A percentile compares a stretch with the other conserved stretches of the same genome.
Evolutionary conservation across 1,140 invertebrate species (phyloP).

Genomic region (Galleria mellonella): DNA sequence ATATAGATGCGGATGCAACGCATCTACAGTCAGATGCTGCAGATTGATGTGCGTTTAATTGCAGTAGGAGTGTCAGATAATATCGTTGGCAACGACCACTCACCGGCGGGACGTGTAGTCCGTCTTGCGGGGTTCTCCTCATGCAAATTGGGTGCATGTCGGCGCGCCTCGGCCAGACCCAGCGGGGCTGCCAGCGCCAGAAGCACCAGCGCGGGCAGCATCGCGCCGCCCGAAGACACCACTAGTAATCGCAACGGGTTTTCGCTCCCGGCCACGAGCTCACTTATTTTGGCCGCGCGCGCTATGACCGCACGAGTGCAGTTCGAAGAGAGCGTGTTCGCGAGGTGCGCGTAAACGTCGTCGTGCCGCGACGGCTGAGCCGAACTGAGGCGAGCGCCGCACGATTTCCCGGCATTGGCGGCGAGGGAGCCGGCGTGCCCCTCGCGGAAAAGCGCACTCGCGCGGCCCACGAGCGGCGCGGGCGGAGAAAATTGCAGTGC

Average conservation of each 20-base stretch:
- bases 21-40: conserved; percentile 6
- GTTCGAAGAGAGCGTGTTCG: conserved; percentile 33
- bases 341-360: conserved; percentile 48
- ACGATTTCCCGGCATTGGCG: conserved; percentile 58
- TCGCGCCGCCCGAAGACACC: conserved; percentile 34
- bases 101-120: conserved; percentile 59
- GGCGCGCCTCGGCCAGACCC: conserved; percentile 40
- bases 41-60: conserved; percentile 27
- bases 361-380: conserved; percentile 48
- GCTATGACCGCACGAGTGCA: conserved; percentile 17
- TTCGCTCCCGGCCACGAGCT: conserved; percentile 50
- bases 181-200: conserved; percentile 44
- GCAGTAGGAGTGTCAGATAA: conserved; percentile 10
- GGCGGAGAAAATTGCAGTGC: conserved; percentile 59
- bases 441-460: conserved; percentile 52
- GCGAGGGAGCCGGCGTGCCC: conserved; percentile 50
- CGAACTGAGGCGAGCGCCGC: conserved; percentile 55
- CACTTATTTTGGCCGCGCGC: conserved; percentile 59
- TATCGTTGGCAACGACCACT: conserved; percentile 24
- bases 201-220: conserved; percentile 49
- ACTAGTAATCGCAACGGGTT: conserved; percentile 33
- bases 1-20: conserved; percentile 15
- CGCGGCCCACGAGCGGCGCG: conserved; percentile 36
- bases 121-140: conserved; percentile 64
- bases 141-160: conserved; percentile 55